A percentile compares a stretch with the other conserved stretches of the same genome.
phyloP scores from a whole-genome alignment of 2,113 vertebrate genomes.

The Notechis scutatus region DNA sequence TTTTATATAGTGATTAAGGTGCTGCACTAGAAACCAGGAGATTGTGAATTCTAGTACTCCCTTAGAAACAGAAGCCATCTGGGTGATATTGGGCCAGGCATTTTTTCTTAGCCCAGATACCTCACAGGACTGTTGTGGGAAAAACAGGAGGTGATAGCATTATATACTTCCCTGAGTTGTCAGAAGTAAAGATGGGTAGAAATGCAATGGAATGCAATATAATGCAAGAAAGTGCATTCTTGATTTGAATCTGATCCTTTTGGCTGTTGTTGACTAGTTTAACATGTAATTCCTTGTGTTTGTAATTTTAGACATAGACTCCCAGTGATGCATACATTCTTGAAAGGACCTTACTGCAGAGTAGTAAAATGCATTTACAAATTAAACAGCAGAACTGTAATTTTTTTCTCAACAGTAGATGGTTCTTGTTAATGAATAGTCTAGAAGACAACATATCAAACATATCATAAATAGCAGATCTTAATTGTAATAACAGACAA shows the following conservation, averaged over 20 bases:
- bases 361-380: constrained; percentile 59
- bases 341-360: constrained; percentile 59
- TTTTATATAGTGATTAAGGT: constrained; percentile 16
- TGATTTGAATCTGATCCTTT: constrained; percentile 51
- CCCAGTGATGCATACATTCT: constrained; percentile 60
- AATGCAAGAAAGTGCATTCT: constrained; percentile 22
- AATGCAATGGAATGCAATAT: not conserved
- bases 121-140: not conserved
- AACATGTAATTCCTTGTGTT: constrained; percentile 70
- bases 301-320: constrained; percentile 58
- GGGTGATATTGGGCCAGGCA: not conserved
- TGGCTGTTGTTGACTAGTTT: constrained; percentile 62
- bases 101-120: not conserved
- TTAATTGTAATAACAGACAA: not conserved
- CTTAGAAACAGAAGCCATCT: not conserved
- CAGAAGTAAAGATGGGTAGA: not conserved
- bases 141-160: not conserved
- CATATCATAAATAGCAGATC: not conserved
- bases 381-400: constrained; percentile 61
- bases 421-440: constrained; percentile 5
- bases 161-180: not conserved
- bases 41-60: not conserved
- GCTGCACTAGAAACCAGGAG: not conserved
- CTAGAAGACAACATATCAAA: not conserved
- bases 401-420: constrained; percentile 56